Conservation (phyloP, 2,113 vertebrate genomes). For the Podarcis cretensis region DNA sequence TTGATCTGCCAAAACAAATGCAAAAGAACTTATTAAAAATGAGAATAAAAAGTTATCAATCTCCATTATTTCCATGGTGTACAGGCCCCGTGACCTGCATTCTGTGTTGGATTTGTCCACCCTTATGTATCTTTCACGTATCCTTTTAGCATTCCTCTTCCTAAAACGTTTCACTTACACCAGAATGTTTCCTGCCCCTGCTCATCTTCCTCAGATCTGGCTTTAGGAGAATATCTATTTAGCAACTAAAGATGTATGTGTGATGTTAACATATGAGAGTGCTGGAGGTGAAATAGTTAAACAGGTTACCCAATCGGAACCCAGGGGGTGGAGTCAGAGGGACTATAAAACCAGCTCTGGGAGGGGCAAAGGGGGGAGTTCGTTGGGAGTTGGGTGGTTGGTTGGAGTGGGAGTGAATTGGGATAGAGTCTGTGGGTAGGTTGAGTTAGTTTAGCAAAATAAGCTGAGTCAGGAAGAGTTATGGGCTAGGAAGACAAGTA, state of each 20-base stretch:
- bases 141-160: neutral
- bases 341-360: too few relatives aligned
- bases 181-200: neutral
- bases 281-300: too few relatives aligned
- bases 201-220: neutral
- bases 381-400: too few relatives aligned
- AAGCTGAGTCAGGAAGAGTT: too few relatives aligned
- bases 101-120: neutral
- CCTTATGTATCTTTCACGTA: neutral
- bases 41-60: neutral
- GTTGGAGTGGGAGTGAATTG: too few relatives aligned
- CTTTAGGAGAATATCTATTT: neutral
- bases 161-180: neutral
- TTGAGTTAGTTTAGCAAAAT: too few relatives aligned
- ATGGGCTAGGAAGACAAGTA: too few relatives aligned
- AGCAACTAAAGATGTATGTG: neutral
- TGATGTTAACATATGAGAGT: too few relatives aligned
- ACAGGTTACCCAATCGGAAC: too few relatives aligned
- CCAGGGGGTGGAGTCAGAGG: too few relatives aligned
- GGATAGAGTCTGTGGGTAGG: too few relatives aligned
- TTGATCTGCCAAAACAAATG: slow-evolving; percentile 47
- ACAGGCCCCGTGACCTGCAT: neutral
- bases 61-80: neutral
- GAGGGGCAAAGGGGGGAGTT: too few relatives aligned
- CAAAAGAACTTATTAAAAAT: neutral